Evolutionary conservation across 2,888 invertebrate genomes (phyloP).

Genomic region (Synergus laeviventris): DNA sequence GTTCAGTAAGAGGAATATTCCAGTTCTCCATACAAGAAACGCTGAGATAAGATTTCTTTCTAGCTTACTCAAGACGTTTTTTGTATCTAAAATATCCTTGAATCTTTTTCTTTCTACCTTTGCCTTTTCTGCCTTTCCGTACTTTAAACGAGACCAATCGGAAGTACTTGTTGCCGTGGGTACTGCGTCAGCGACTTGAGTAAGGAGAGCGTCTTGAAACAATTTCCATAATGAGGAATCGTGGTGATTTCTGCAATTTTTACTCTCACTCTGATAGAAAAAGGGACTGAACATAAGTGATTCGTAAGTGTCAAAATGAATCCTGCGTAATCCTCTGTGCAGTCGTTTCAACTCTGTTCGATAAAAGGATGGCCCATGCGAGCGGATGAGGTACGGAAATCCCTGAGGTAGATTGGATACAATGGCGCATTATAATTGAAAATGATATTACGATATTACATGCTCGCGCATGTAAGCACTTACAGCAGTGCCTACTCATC

Average conservation of each 20-base stretch:
- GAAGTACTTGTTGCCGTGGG: slow-evolving; percentile 35
- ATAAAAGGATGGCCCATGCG: slow-evolving; percentile 52
- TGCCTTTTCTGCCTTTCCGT: slow-evolving; percentile 4
- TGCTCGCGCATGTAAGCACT: slow-evolving; percentile 46
- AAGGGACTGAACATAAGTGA: not conserved
- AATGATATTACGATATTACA: slow-evolving; percentile 53
- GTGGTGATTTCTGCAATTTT: slow-evolving; percentile 44
- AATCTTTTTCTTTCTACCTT: not conserved
- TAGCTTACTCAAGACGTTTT: not conserved
- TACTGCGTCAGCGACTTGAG: slow-evolving; percentile 41
- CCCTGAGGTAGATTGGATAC: slow-evolving; percentile 53
- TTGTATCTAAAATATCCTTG: not conserved
- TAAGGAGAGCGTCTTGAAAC: slow-evolving; percentile 40
- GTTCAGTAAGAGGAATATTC: slow-evolving; percentile 1
- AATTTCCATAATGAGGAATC: slow-evolving; percentile 48
- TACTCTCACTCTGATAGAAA: not conserved
- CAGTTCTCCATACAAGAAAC: slow-evolving; percentile 12
- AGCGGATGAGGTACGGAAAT: slow-evolving; percentile 51
- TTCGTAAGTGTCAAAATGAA: slow-evolving; percentile 40
- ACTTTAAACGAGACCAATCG: slow-evolving; percentile 45
- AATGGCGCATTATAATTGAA: slow-evolving; percentile 61
- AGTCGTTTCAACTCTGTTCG: slow-evolving; percentile 52
- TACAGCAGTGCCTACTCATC: slow-evolving; percentile 50
- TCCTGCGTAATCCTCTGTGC: slow-evolving; percentile 48
- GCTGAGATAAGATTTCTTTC: slow-evolving; percentile 12